phyloP scores from a whole-genome alignment of 2,888 invertebrate genomes.

The Parasteatoda lunata region DNA sequence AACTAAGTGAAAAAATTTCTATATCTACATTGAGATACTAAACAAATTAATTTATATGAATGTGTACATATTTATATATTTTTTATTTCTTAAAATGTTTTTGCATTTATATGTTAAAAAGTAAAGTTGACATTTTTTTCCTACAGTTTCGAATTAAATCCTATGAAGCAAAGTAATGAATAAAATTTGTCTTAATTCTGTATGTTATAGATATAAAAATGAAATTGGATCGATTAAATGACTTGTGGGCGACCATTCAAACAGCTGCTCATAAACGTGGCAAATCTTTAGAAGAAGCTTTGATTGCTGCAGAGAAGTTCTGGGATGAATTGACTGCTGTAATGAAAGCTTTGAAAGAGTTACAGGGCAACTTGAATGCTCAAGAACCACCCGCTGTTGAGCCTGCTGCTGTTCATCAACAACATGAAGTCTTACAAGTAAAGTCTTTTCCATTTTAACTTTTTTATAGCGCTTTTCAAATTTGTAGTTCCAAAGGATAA shows the following conservation, averaged over 20 bases:
- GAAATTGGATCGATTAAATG: conserved; percentile 92
- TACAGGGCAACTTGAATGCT: conserved; percentile 88
- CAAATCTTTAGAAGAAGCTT: conserved; percentile 88
- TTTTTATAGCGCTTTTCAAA: neutral
- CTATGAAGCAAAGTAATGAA: no score
- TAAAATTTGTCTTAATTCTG: conserved; percentile 71
- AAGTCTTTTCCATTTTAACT: neutral
- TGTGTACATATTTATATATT: no score
- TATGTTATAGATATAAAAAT: conserved; percentile 84
- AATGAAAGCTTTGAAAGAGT: conserved; percentile 89
- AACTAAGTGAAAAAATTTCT: no score
- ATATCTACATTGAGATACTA: no score
- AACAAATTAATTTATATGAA: no score
- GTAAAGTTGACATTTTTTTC: no score
- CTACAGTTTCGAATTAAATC: no score
- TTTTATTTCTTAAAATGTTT: no score
- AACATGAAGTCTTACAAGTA: conserved; percentile 85
- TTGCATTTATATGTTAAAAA: neutral
- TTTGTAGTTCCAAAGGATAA: neutral
- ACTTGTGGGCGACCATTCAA: conserved; percentile 94
- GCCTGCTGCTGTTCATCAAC: conserved; percentile 91
- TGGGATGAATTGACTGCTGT: conserved; percentile 94
- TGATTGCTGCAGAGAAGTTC: conserved; percentile 93
- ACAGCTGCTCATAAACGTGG: conserved; percentile 88
- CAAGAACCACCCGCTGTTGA: conserved; percentile 96